phyloP scores from a whole-genome alignment of 2,113 vertebrate species.

The Jacana jacana region DNA sequence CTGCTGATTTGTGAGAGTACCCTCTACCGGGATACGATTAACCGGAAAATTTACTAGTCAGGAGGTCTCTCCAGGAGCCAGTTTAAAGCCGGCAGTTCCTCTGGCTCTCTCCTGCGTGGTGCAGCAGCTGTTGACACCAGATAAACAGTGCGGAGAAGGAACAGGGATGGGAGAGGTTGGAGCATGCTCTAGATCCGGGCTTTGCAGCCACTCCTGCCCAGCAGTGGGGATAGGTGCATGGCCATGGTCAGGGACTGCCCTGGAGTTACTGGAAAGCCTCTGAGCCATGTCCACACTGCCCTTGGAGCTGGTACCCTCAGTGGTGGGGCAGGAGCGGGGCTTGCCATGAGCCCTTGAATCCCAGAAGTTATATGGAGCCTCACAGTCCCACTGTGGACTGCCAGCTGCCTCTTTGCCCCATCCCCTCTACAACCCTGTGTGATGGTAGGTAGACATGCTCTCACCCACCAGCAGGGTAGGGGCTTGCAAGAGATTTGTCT shows the following conservation, averaged over 20 bases:
- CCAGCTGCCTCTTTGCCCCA: background rate
- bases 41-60: background rate
- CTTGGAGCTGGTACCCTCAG: background rate
- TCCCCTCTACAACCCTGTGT: background rate
- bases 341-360: background rate
- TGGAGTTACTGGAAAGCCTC: background rate
- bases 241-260: background rate
- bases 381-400: fast-evolving
- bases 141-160: background rate
- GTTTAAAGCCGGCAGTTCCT: background rate
- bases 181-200: fast-evolving
- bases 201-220: background rate
- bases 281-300: background rate
- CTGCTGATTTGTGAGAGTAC: slow-evolving; percentile 14
- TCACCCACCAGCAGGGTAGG: fast-evolving
- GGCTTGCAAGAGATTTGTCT: background rate
- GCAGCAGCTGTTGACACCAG: background rate
- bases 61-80: slow-evolving; percentile 15
- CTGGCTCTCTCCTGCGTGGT: fast-evolving
- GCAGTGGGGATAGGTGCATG: background rate
- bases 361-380: background rate
- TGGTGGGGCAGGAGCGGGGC: background rate
- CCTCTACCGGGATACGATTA: background rate
- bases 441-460: background rate
- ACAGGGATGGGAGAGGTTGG: fast-evolving